A percentile compares a stretch with the other conserved stretches of the same genome.
Conservation (phyloP, 2,888 invertebrate genomes). For the Pristionchus maxplancki region DNA sequence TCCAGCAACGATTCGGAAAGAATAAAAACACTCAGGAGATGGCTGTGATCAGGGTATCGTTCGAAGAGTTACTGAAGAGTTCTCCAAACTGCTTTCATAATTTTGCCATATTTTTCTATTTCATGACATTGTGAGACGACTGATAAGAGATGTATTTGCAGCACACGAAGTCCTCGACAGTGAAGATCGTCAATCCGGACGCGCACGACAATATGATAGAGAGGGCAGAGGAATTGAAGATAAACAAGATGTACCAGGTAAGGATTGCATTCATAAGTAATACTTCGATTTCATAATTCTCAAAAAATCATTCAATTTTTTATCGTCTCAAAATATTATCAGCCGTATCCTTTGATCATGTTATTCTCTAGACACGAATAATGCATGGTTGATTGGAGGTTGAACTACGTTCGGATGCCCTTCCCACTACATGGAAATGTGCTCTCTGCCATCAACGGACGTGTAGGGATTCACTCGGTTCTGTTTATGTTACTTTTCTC, state of each 20-base stretch:
- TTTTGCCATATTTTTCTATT: neutral
- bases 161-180: constrained; percentile 35
- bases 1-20: constrained; percentile 38
- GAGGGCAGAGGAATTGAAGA: constrained; percentile 57
- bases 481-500: neutral
- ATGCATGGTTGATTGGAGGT: no score
- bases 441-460: constrained; percentile 56
- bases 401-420: constrained; percentile 48
- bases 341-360: no score
- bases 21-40: constrained; percentile 29
- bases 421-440: constrained; percentile 54
- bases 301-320: no score
- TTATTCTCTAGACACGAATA: no score
- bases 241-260: constrained; percentile 60
- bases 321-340: no score
- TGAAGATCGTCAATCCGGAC: constrained; percentile 57
- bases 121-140: neutral
- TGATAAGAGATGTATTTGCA: no score
- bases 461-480: constrained; percentile 52
- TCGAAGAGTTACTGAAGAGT: no score
- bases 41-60: constrained; percentile 39
- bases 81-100: no score
- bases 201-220: constrained; percentile 57
- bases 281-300: no score
- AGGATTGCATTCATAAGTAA: no score